Evolutionary conservation across 1,140 invertebrate genomes (phyloP), one percentile per base, ranked within the genome.

Genomic region (Pseudomyrmex sp.): DNA sequence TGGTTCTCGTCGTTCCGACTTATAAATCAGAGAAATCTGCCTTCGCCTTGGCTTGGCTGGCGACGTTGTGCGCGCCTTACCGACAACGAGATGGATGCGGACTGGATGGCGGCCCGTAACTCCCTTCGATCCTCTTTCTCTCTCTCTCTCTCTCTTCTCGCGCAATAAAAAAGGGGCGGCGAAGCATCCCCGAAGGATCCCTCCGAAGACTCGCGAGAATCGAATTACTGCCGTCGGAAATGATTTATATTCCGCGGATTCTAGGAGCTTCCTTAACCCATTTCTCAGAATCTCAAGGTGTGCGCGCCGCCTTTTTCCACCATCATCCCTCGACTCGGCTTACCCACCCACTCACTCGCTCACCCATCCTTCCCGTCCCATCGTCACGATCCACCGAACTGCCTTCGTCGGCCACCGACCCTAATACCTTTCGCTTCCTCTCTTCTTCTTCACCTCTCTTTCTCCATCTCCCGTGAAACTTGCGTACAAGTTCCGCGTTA

Each of bases 171-270:
- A 85, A 44, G 44, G 26, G 73, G 9, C 2, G 26, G 62, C 58
- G 12, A 66, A 50, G 50, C 5, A 52, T n/a, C 10, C 48, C 20
- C 26, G 48, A 50, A 85, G 83, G 73, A 65, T 75, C 73, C 35
- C 23, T 82, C 59, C 65, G 74, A 84, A 84, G 82, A 89, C 56
- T 85, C 84, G 80, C 69, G 75, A 84, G 88, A 88, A 89, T 89
- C 88, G 84, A 88, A 86, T 89, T 89, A 89, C 77, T 61, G 85
- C 69, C 76, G 83, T 74, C 88, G 88, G 88, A 89, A 89, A 87
- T 89, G 87, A 89, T 89, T 89, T 89, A 89, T 89, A 89, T 85
- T 89, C 85, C 82, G 82, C 77, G 88, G 82, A 89, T 87, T 89
- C 88, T 74, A 75, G 77, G 68, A 86, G 84, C 82, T 89, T 89